Conservation (phyloP, 2,797 vertebrate genomes). For the Xenops minutus region DNA sequence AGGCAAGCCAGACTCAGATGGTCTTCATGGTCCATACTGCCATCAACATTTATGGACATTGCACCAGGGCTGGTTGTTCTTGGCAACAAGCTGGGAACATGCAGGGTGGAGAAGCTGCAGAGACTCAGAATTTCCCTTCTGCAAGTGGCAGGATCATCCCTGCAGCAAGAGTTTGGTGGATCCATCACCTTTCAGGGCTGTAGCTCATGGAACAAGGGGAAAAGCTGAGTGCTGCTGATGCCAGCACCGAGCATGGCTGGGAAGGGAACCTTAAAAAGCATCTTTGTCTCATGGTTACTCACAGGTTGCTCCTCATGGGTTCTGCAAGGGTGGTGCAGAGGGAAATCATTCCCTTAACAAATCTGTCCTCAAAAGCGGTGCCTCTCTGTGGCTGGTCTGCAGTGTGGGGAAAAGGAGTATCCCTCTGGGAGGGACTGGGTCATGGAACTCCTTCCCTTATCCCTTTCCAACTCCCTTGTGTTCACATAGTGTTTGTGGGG, state of each 20-base stretch:
- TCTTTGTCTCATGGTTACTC: background rate
- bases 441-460: background rate
- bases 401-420: background rate
- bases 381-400: background rate
- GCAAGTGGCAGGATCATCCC: background rate
- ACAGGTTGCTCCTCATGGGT: background rate
- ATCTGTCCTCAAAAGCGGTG: accelerated
- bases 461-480: background rate
- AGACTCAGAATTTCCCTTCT: background rate
- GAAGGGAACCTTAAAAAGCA: background rate
- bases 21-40: background rate
- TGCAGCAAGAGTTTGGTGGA: background rate
- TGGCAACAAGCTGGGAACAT: background rate
- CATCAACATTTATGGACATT: background rate
- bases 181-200: background rate
- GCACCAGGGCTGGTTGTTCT: background rate
- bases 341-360: background rate
- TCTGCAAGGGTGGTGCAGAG: background rate
- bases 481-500: background rate
- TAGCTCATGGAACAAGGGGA: no score
- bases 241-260: background rate
- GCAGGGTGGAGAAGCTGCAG: background rate
- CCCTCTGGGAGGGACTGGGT: accelerated
- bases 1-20: background rate
- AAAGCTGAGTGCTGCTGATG: accelerated